Percentiles rank a stretch among this genome's conserved stretches.
phyloP scores from a whole-genome alignment of 1,140 invertebrate genomes.

The Drosophila aff. region DNA sequence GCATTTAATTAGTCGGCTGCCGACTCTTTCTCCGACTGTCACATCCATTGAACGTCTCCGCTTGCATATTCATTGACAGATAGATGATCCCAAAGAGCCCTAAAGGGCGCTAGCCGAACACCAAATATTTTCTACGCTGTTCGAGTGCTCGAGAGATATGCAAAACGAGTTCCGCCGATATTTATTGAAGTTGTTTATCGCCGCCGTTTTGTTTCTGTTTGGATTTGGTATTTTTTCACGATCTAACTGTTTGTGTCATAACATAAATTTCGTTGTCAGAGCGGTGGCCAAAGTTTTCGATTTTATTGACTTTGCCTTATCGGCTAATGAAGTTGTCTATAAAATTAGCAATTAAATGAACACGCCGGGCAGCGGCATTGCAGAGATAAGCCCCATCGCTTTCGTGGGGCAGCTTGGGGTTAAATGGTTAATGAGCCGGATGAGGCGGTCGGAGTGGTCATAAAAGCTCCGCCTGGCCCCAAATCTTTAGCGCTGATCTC shows the following conservation, averaged over 20 bases:
- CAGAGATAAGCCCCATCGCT: conserved; percentile 54
- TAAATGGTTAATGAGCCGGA: conserved; percentile 48
- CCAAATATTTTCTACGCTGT: conserved; percentile 44
- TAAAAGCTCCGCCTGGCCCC: conserved; percentile 9
- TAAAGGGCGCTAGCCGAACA: conserved; percentile 53
- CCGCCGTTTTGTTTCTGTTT: conserved; percentile 20
- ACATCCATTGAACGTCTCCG: conserved; percentile 42
- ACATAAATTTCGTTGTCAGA: conserved; percentile 46
- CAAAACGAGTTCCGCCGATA: conserved; percentile 44
- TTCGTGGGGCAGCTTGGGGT: conserved; percentile 34
- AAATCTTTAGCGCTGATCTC: conserved; percentile 18
- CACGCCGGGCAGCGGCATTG: conserved; percentile 47
- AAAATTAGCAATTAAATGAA: conserved; percentile 80
- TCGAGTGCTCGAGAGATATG: conserved; percentile 51
- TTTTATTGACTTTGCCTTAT: conserved; percentile 70
- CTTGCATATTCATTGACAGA: conserved; percentile 54
- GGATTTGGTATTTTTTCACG: conserved; percentile 34
- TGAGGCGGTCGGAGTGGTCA: conserved; percentile 2
- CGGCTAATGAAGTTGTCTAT: conserved; percentile 78
- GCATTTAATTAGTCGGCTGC: conserved; percentile 70
- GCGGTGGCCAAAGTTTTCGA: conserved; percentile 42
- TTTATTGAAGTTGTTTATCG: conserved; percentile 10
- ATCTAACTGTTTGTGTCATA: conserved; percentile 70
- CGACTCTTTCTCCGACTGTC: conserved; percentile 15
- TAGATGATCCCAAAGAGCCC: conserved; percentile 50